Evolutionary conservation across 2,797 vertebrate genomes (phyloP).

Genomic region (Aphelocoma californica): DNA sequence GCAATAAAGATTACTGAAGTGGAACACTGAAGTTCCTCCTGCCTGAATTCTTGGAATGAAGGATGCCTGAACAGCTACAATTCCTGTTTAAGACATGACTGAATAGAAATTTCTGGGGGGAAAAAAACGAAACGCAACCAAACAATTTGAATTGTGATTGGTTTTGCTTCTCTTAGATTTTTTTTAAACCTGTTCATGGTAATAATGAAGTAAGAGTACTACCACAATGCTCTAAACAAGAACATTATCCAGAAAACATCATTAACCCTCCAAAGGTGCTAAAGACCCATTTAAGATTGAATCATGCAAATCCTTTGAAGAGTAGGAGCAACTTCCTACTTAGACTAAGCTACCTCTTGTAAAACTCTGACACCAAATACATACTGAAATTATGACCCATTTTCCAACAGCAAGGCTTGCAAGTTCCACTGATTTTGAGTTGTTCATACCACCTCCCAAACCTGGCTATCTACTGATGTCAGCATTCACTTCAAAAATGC

Average conservation of each 20-base stretch:
- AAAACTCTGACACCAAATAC: not conserved
- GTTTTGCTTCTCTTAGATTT: not conserved
- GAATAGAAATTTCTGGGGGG: fast-evolving
- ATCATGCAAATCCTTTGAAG: not conserved
- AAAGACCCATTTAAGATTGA: not conserved
- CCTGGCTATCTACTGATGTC: not conserved
- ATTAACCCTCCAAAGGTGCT: not conserved
- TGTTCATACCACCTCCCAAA: not conserved
- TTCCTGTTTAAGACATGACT: not conserved
- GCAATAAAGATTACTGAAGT: not conserved
- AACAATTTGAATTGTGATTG: not conserved
- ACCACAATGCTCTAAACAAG: not conserved
- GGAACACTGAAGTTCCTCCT: not conserved
- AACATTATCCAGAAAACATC: not conserved
- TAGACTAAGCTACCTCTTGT: not conserved
- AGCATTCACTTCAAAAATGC: not conserved
- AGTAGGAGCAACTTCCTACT: not conserved
- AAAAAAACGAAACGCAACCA: too few relatives aligned
- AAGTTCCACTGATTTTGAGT: not conserved
- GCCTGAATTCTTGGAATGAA: not conserved
- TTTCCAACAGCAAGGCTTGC: not conserved
- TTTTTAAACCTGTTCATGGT: not conserved
- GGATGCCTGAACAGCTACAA: not conserved
- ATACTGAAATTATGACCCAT: not conserved
- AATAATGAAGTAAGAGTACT: not conserved